Evolutionary conservation across 2,113 vertebrate species (phyloP).

Genomic region (Passer domesticus): DNA sequence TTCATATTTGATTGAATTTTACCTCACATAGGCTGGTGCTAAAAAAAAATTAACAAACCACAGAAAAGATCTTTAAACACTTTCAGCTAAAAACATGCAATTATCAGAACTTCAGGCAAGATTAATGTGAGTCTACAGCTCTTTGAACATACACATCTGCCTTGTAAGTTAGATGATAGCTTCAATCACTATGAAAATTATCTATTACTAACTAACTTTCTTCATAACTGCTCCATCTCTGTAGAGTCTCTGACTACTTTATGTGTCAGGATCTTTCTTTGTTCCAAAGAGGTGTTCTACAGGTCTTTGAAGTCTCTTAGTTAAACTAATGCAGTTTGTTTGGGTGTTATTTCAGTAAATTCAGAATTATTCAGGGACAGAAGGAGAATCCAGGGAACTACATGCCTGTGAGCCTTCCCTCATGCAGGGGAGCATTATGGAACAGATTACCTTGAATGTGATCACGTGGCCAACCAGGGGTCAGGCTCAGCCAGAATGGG

Average conservation of each 20-base stretch:
- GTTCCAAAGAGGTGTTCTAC: neutral
- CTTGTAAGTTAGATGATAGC: neutral
- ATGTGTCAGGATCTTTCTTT: neutral
- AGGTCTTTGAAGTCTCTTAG: neutral
- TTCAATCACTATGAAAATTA: neutral
- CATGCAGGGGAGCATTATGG: accelerated
- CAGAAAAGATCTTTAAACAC: neutral
- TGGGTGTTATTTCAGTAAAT: neutral
- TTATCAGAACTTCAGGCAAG: neutral
- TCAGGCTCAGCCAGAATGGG: neutral
- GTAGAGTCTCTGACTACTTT: neutral
- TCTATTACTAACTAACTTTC: neutral
- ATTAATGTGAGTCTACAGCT: neutral
- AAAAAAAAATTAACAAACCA: neutral
- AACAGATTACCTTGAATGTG: neutral
- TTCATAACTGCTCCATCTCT: neutral
- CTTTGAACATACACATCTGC: neutral
- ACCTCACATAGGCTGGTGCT: neutral
- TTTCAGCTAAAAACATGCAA: neutral
- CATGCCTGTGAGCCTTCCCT: neutral
- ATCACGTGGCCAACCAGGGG: neutral
- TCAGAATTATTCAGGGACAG: neutral
- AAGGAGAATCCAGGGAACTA: neutral
- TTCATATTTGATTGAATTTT: neutral
- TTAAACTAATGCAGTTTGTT: neutral